Evolutionary conservation across 2,113 vertebrate species (phyloP).

Genomic region (Pseudopipra pipra): DNA sequence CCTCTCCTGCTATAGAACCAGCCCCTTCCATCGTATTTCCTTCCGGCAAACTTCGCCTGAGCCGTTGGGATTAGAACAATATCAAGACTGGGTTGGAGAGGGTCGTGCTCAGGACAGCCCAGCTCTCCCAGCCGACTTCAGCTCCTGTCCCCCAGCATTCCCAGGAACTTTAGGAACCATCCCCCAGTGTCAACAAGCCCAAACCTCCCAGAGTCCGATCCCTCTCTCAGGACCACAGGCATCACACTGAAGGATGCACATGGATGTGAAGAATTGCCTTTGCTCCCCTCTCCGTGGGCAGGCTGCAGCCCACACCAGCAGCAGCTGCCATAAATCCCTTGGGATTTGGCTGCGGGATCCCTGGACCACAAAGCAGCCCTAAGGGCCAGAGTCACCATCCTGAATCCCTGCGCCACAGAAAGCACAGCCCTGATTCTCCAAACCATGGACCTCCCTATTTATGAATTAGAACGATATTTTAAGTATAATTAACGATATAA

Average conservation of each 20-base stretch:
- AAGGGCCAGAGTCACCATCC: neutral
- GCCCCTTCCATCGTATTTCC: neutral
- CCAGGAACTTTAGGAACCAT: neutral
- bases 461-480: neutral
- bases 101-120: neutral
- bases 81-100: neutral
- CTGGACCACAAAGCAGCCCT: neutral
- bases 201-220: neutral
- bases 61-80: neutral
- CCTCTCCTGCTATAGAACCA: neutral
- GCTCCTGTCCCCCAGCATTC: rapidly evolving
- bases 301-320: neutral
- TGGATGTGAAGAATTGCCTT: neutral
- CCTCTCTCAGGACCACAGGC: neutral
- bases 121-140: neutral
- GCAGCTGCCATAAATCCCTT: neutral
- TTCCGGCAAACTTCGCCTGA: neutral
- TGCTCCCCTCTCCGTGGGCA: neutral
- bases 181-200: neutral
- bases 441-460: neutral
- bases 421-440: neutral
- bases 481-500: neutral
- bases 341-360: neutral
- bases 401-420: rapidly evolving
- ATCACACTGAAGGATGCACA: neutral